phyloP scores from a whole-genome alignment of 2,797 vertebrate genomes.

The Acanthis flammea region DNA sequence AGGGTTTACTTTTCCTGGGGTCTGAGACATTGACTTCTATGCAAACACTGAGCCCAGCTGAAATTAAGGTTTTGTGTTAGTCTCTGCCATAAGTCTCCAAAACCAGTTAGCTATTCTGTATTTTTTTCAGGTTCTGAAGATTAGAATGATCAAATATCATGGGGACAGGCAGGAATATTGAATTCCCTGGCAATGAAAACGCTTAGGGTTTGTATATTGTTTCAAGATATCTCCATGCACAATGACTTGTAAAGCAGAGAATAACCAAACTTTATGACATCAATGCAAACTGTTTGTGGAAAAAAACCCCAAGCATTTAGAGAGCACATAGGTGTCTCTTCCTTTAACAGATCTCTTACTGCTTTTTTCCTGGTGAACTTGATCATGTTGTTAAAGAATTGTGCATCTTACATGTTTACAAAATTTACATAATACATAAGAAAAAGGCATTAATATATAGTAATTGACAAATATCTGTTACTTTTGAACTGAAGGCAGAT shows the following conservation, averaged over 20 bases:
- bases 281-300: background rate
- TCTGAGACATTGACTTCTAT: background rate
- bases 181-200: background rate
- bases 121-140: background rate
- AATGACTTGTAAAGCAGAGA: background rate
- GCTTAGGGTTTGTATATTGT: background rate
- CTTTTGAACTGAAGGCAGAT: background rate
- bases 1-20: background rate
- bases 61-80: background rate
- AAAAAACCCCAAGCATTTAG: background rate
- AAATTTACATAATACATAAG: background rate
- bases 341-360: background rate
- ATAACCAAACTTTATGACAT: background rate
- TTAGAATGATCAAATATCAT: background rate
- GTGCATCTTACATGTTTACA: background rate
- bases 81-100: background rate
- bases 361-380: background rate
- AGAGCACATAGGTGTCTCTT: background rate
- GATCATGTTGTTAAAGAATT: background rate
- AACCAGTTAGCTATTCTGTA: background rate
- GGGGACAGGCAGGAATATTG: background rate
- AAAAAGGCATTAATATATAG: background rate
- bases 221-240: background rate
- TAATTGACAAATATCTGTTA: background rate
- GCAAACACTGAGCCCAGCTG: background rate